A percentile compares a stretch with the other conserved stretches of the same genome.
Evolutionary conservation across 2,888 invertebrate genomes (phyloP).

Genomic region (Beris chalybata): DNA sequence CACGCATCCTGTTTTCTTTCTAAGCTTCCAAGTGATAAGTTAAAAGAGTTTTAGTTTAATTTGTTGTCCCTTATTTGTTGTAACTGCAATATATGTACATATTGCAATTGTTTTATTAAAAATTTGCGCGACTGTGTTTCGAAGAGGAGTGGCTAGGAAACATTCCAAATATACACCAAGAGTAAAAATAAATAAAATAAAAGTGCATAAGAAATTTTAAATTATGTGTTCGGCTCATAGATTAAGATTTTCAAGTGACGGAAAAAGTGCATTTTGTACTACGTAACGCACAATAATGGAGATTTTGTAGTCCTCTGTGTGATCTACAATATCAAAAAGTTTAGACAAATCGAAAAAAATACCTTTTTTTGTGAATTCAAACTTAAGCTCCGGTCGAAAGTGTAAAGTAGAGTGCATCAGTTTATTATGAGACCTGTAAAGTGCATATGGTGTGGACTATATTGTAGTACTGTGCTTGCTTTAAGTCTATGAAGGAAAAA

Average conservation of each 20-base stretch:
- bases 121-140: background rate
- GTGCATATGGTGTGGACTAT: constrained; percentile 23
- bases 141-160: background rate
- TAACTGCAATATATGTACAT: constrained; percentile 10
- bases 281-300: constrained; percentile 28
- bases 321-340: constrained; percentile 4
- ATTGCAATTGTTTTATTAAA: constrained; percentile 24
- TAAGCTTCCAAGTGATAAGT: constrained; percentile 15
- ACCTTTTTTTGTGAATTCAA: background rate
- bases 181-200: constrained; percentile 4
- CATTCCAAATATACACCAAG: background rate
- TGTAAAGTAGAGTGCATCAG: constrained; percentile 18
- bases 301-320: constrained; percentile 21
- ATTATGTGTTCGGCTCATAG: constrained; percentile 11
- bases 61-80: constrained; percentile 22
- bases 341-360: constrained; percentile 6
- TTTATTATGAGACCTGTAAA: constrained; percentile 32
- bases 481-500: no score
- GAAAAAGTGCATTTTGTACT: constrained; percentile 26
- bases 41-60: constrained; percentile 16
- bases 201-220: constrained; percentile 9
- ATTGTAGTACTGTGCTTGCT: background rate
- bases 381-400: constrained; percentile 6
- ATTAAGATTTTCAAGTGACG: constrained; percentile 8
- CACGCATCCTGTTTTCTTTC: no score